phyloP scores from a whole-genome alignment of 2,797 vertebrate species.

The Parauchenoglanis punctatus region DNA sequence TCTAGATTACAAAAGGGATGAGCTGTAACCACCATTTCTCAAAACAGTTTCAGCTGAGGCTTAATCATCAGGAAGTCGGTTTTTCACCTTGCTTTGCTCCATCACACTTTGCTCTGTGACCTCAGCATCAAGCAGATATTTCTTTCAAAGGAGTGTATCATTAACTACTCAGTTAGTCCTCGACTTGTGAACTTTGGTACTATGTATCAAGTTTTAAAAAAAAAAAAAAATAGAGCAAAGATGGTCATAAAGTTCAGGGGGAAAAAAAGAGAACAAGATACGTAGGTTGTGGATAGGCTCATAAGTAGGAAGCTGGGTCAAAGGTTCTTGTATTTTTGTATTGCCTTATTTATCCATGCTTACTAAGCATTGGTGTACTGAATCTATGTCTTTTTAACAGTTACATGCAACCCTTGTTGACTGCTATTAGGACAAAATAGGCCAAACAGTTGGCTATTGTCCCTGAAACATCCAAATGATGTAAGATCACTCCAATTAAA shows the following conservation, averaged over 20 bases:
- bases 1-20: constrained; percentile 41
- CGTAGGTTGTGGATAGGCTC: constrained; percentile 42
- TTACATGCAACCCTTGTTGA: background rate
- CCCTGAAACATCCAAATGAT: background rate
- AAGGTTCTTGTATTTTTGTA: constrained; percentile 29
- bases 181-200: constrained; percentile 56
- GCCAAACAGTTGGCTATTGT: background rate
- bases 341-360: background rate
- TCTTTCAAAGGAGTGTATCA: constrained; percentile 51
- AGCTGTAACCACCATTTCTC: constrained; percentile 43
- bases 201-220: background rate
- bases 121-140: constrained; percentile 38
- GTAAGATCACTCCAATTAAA: background rate
- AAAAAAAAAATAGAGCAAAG: constrained; percentile 39
- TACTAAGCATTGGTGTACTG: background rate
- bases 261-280: constrained; percentile 43
- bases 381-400: background rate
- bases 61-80: constrained; percentile 43
- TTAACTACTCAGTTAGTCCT: constrained; percentile 55
- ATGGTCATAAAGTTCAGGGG: constrained; percentile 54
- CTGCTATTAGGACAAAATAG: background rate
- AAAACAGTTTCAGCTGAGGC: constrained; percentile 35
- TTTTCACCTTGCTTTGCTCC: constrained; percentile 15
- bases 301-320: constrained; percentile 35
- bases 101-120: constrained; percentile 36